These are phyloP conservation scores for Diaprepes abbreviatus DNA, from an alignment of 2,888 invertebrate species.

Conservation along the genomic window DNA sequence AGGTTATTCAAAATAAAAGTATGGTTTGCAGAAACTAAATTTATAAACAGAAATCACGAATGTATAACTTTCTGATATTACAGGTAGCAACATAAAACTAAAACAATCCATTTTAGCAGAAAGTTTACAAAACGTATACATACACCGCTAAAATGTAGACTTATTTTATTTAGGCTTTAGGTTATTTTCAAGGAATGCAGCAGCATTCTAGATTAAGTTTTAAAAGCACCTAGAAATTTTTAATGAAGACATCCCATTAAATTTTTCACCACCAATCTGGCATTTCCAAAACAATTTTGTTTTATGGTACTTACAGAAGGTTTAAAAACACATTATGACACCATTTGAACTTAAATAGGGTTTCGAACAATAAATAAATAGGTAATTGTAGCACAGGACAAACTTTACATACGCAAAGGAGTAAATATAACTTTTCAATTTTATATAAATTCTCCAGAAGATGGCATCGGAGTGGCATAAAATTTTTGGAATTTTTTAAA, in stretches of 20 bases:
- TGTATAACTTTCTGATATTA: no score
- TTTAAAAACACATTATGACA: neutral
- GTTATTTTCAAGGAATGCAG: neutral
- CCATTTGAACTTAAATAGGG: neutral
- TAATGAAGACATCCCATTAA: neutral
- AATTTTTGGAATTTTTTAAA: conserved; percentile 31
- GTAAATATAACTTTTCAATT: conserved; percentile 16
- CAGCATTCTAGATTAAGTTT: neutral
- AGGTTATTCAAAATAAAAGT: no score
- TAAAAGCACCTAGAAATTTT: neutral
- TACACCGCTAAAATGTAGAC: no score
- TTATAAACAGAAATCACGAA: no score
- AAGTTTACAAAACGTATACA: no score
- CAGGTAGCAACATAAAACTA: no score
- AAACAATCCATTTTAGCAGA: no score
- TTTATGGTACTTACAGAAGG: conserved; percentile 3
- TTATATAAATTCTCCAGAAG: conserved; percentile 30
- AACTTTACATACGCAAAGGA: conserved; percentile 20
- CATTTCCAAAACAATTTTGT: neutral
- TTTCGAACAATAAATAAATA: conserved; percentile 4
- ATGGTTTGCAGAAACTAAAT: no score
- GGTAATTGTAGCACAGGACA: conserved; percentile 1
- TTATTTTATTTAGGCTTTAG: neutral
- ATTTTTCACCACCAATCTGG: neutral
- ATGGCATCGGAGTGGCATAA: conserved; percentile 26